Evolutionary conservation across 1,140 invertebrate genomes (phyloP).

Genomic region (Agraylea sexmaculata): DNA sequence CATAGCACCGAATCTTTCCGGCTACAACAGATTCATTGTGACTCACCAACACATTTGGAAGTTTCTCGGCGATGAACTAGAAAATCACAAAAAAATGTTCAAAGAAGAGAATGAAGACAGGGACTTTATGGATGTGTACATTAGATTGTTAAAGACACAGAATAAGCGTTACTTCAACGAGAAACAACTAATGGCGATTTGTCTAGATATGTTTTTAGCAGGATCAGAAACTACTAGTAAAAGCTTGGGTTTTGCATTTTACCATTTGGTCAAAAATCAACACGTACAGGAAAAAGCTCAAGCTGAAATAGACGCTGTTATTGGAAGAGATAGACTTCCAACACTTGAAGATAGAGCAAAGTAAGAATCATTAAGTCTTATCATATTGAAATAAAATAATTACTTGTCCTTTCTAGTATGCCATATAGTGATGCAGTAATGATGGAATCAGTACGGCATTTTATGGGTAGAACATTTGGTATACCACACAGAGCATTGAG

Average conservation of each 20-base stretch:
- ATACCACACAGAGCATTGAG: constrained; percentile 64
- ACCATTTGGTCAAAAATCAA: constrained; percentile 65
- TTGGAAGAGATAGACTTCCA: constrained; percentile 56
- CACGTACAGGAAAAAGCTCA: constrained; percentile 67
- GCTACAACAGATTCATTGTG: constrained; percentile 59
- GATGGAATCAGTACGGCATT: constrained; percentile 63
- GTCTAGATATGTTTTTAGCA: constrained; percentile 72
- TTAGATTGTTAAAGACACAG: constrained; percentile 50
- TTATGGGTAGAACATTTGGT: constrained; percentile 64
- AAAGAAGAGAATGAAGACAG: constrained; percentile 46
- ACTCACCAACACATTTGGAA: constrained; percentile 58
- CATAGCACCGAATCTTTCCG: constrained; percentile 60
- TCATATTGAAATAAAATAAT: constrained; percentile 8
- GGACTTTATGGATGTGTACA: constrained; percentile 79
- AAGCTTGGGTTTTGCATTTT: constrained; percentile 62
- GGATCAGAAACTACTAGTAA: constrained; percentile 75
- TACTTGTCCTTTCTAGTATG: constrained; percentile 46
- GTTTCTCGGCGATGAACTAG: constrained; percentile 59
- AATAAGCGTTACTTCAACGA: constrained; percentile 47
- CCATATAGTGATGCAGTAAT: constrained; percentile 69
- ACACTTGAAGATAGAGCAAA: constrained; percentile 54
- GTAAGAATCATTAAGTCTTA: constrained; percentile 36
- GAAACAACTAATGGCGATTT: constrained; percentile 59
- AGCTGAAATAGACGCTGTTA: constrained; percentile 64
- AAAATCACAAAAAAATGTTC: constrained; percentile 59